Evolutionary conservation across 1,140 invertebrate species (phyloP).

Genomic region (Metaphire vulgaris): DNA sequence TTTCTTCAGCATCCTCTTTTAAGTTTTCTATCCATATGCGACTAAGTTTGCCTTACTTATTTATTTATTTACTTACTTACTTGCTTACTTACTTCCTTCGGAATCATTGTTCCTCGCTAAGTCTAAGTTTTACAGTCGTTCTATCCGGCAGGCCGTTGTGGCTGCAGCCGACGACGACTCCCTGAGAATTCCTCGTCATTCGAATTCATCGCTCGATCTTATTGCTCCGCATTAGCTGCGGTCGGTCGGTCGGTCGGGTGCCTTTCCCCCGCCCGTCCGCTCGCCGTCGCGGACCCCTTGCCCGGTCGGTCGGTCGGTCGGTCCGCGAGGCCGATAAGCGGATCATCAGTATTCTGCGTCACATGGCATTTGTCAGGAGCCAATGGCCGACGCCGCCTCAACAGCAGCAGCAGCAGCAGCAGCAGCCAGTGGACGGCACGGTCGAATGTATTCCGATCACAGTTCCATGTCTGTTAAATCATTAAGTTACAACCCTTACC

Average conservation of each 20-base stretch:
- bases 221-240: background rate
- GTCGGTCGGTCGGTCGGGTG: background rate
- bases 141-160: background rate
- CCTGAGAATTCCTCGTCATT: background rate
- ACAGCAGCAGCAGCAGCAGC: background rate
- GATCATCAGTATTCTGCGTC: background rate
- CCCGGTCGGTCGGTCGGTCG: no score
- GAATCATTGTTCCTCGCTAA: no score
- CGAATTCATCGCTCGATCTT: background rate
- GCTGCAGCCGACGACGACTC: background rate
- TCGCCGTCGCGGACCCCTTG: no score
- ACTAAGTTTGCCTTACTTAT: background rate
- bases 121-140: background rate
- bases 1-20: background rate
- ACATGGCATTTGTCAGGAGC: background rate
- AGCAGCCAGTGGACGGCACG: background rate
- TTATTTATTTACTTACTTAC: background rate
- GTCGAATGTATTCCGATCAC: background rate
- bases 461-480: constrained; percentile 1
- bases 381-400: background rate
- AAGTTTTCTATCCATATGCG: no score
- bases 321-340: constrained; percentile 1
- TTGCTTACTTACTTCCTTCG: background rate
- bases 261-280: no score
- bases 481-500: background rate